Conservation (phyloP, 1,140 invertebrate species). For the Pogonomyrmex californicus region DNA sequence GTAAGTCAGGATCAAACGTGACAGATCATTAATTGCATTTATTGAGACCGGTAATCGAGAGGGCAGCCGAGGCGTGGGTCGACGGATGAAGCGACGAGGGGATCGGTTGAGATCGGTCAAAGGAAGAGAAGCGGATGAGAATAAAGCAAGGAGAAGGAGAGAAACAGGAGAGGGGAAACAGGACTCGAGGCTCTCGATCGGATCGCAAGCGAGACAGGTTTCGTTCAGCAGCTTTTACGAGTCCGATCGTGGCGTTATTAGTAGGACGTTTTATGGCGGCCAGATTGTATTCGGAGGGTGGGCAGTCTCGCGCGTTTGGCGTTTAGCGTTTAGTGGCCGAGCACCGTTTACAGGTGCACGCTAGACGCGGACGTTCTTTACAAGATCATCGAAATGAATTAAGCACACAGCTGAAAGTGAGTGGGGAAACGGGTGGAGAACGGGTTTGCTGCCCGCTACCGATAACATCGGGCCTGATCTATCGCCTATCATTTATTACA, state of each 20-base stretch:
- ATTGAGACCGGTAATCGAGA: constrained; percentile 71
- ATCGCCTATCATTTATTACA: constrained; percentile 70
- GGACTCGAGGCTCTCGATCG: constrained; percentile 56
- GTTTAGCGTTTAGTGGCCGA: constrained; percentile 50
- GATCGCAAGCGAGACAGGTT: constrained; percentile 67
- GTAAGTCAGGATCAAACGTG: constrained; percentile 68
- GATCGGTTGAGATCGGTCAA: constrained; percentile 59
- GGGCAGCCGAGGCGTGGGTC: constrained; percentile 68
- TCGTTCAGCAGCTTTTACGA: constrained; percentile 84
- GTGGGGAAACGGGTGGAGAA: constrained; percentile 29
- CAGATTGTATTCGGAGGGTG: constrained; percentile 55
- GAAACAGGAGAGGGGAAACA: constrained; percentile 16
- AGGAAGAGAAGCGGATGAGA: constrained; percentile 25
- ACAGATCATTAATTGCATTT: constrained; percentile 78
- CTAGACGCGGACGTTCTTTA: constrained; percentile 68
- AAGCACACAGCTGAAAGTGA: constrained; percentile 52
- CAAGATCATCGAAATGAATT: constrained; percentile 76
- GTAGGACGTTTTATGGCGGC: constrained; percentile 82
- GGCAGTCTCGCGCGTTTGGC: constrained; percentile 34
- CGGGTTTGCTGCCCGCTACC: constrained; percentile 63
- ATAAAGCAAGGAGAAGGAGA: neutral
- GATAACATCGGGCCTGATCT: constrained; percentile 64
- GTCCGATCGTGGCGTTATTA: constrained; percentile 85
- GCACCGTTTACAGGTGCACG: constrained; percentile 71
- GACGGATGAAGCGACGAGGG: constrained; percentile 68